Conservation (phyloP, 2,888 invertebrate species). For the Leucophora obtusa region DNA sequence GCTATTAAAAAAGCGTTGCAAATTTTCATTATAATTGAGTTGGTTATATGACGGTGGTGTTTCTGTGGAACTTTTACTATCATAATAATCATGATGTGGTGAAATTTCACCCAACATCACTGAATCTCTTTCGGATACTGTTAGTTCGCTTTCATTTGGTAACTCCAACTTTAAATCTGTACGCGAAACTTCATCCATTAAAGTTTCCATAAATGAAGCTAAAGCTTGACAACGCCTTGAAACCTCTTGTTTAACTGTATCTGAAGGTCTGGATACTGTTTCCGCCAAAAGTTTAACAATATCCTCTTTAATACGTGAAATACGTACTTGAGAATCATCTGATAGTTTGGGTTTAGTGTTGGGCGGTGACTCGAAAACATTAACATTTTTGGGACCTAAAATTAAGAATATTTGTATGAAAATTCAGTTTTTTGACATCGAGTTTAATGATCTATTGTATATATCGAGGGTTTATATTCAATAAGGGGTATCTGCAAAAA, state of each 20-base stretch:
- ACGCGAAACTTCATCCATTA: constrained; percentile 84
- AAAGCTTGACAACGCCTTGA: constrained; percentile 86
- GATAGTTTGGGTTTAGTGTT: constrained; percentile 78
- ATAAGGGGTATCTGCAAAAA: too few relatives aligned
- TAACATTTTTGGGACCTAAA: constrained; percentile 86
- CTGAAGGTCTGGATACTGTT: constrained; percentile 80
- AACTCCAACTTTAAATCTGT: constrained; percentile 82
- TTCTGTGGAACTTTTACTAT: constrained; percentile 88
- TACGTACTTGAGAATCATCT: constrained; percentile 82
- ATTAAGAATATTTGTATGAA: neutral
- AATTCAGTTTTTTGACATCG: too few relatives aligned
- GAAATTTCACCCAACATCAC: constrained; percentile 91
- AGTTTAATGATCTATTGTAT: too few relatives aligned
- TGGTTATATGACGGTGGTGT: constrained; percentile 91
- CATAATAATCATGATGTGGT: constrained; percentile 88
- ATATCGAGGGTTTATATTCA: too few relatives aligned
- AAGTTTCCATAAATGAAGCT: constrained; percentile 86
- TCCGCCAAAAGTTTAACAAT: constrained; percentile 85
- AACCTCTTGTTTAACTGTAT: constrained; percentile 83
- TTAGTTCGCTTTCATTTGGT: constrained; percentile 81
- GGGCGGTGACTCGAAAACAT: constrained; percentile 83
- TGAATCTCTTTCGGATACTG: constrained; percentile 84
- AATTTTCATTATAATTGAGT: constrained; percentile 90
- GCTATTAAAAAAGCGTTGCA: constrained; percentile 85
- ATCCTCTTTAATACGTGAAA: constrained; percentile 82